Percentiles rank a stretch among this genome's conserved stretches.
phyloP scores from a whole-genome alignment of 2,113 vertebrate species.

The Sakesphorus luctuosus region DNA sequence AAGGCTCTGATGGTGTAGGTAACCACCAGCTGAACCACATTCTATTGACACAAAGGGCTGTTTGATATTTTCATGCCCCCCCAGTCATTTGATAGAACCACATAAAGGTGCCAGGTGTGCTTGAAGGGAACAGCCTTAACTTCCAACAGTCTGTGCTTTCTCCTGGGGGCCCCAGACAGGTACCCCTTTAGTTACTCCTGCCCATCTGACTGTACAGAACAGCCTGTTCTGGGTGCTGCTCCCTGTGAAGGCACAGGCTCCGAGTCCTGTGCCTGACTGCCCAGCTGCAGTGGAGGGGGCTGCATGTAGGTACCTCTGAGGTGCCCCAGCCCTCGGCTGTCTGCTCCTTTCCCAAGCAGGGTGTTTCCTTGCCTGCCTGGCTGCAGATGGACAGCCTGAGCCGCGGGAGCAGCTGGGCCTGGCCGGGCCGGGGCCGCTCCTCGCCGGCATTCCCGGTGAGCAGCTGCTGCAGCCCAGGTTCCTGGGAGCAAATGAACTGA shows the following conservation, averaged over 20 bases:
- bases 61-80: not conserved
- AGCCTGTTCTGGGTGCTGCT: not conserved
- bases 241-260: not conserved
- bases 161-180: not conserved
- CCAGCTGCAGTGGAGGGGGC: not conserved
- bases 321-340: not conserved
- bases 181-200: not conserved
- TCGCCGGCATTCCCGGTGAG: not conserved
- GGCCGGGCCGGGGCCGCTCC: not conserved
- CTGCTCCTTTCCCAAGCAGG: not conserved
- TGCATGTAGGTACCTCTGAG: fast-evolving
- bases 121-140: not conserved
- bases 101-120: not conserved
- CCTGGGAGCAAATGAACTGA: conserved; percentile 13
- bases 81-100: fast-evolving
- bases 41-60: not conserved
- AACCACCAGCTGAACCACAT: not conserved
- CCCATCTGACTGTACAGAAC: not conserved
- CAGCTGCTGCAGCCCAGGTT: conserved; percentile 51
- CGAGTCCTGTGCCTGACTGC: not conserved
- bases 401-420: conserved; percentile 6
- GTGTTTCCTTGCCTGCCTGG: fast-evolving
- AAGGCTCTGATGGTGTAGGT: not conserved
- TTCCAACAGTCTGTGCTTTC: not conserved
- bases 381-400: not conserved